These are phyloP conservation scores for Mellilla xanthometata DNA, from an alignment of 2,888 invertebrate genomes.

Conservation along the genomic window DNA sequence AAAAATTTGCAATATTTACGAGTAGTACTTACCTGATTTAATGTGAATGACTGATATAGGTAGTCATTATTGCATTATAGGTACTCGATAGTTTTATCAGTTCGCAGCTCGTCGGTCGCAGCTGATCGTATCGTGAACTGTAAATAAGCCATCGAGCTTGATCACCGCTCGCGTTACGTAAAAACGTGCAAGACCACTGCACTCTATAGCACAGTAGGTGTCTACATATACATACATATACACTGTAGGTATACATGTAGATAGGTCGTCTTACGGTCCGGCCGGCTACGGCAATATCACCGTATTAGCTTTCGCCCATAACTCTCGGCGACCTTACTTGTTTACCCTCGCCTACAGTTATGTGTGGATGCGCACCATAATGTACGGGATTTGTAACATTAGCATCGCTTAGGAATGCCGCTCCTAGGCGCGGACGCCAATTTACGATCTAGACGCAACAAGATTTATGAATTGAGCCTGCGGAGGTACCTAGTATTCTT, in stretches of 20 bases:
- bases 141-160: conserved; percentile 1
- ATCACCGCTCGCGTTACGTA: conserved; percentile 43
- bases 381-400: conserved; percentile 27
- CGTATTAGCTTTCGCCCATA: conserved; percentile 44
- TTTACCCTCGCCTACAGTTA: conserved; percentile 27
- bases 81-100: too few relatives aligned
- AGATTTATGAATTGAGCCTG: conserved; percentile 24
- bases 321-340: conserved; percentile 24
- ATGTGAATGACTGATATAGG: too few relatives aligned
- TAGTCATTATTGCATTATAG: too few relatives aligned
- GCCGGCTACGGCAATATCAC: conserved; percentile 20
- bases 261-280: conserved; percentile 6
- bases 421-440: conserved; percentile 26
- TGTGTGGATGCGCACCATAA: conserved; percentile 26
- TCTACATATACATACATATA: too few relatives aligned
- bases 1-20: too few relatives aligned
- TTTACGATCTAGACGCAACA: conserved; percentile 23
- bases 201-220: conserved; percentile 21
- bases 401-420: conserved; percentile 23
- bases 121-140: background rate
- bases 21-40: too few relatives aligned
- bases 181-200: conserved; percentile 50
- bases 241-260: background rate
- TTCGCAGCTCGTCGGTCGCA: too few relatives aligned
- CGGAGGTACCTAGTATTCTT: conserved; percentile 7